Conservation (phyloP, 2,113 vertebrate species). For the Sardina pilchardus region DNA sequence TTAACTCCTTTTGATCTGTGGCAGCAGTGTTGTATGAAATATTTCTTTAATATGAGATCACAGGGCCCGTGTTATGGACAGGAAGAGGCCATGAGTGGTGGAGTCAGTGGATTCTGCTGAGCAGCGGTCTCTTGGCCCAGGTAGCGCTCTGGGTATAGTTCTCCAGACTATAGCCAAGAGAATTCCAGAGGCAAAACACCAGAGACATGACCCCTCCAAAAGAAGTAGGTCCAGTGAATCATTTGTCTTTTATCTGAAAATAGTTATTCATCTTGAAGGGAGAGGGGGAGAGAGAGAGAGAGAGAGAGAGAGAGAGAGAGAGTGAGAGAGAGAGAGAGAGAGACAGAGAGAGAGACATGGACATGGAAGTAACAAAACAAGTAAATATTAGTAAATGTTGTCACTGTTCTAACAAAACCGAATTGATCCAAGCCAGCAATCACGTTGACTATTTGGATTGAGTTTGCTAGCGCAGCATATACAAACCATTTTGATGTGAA, state of each 20-base stretch:
- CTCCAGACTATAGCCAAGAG: not conserved
- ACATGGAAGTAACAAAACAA: not conserved
- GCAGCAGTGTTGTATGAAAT: slow-evolving; percentile 37
- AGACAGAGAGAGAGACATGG: not conserved
- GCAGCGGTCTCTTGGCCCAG: not conserved
- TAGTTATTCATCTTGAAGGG: slow-evolving; percentile 38
- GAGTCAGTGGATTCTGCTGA: not conserved
- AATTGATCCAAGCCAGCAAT: not conserved
- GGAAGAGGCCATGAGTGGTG: slow-evolving; percentile 23
- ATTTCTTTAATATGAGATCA: slow-evolving; percentile 40
- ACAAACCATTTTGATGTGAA: slow-evolving; percentile 39
- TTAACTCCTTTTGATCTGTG: slow-evolving; percentile 48
- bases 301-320: not conserved
- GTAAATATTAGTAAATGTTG: too few species aligned
- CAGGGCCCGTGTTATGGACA: slow-evolving; percentile 11
- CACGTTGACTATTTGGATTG: slow-evolving; percentile 37
- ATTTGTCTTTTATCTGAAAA: slow-evolving; percentile 46
- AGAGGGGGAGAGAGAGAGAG: not conserved
- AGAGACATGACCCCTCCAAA: slow-evolving; percentile 15
- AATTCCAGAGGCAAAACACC: not conserved
- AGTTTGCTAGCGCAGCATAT: slow-evolving; percentile 24
- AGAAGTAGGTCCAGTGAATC: slow-evolving; percentile 36
- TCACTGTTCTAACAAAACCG: too few species aligned
- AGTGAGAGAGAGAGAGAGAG: slow-evolving; percentile 1
- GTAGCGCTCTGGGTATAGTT: not conserved